phyloP scores from a whole-genome alignment of 2,113 vertebrate species.

The Poeciliopsis occidentalis region DNA sequence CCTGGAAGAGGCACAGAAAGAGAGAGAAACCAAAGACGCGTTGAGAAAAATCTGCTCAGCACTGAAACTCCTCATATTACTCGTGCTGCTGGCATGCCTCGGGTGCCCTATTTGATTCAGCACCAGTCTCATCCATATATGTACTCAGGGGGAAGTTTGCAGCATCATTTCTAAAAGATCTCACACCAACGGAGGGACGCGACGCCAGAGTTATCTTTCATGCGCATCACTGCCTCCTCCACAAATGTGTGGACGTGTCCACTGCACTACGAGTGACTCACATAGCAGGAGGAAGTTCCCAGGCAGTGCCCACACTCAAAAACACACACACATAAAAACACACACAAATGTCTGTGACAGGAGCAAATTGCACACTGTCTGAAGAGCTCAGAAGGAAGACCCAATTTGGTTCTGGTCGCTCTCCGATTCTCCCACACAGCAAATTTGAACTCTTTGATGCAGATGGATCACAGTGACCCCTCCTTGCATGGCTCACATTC shows the following conservation, averaged over 20 bases:
- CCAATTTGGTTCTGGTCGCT: slow-evolving; percentile 44
- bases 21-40: too few relatives aligned
- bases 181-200: slow-evolving; percentile 40
- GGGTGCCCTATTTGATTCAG: slow-evolving; percentile 19
- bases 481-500: slow-evolving; percentile 25
- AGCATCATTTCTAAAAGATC: slow-evolving; percentile 47
- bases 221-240: slow-evolving; percentile 65
- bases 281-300: slow-evolving; percentile 69
- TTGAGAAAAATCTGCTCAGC: slow-evolving; percentile 21
- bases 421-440: slow-evolving; percentile 18
- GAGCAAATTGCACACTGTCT: slow-evolving; percentile 33
- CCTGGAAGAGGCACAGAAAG: too few relatives aligned
- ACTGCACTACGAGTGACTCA: slow-evolving; percentile 67
- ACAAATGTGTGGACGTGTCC: slow-evolving; percentile 59
- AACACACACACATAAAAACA: too few relatives aligned
- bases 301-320: slow-evolving; percentile 56
- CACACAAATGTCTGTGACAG: slow-evolving; percentile 19
- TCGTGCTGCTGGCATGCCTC: background rate
- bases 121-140: slow-evolving; percentile 49
- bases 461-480: slow-evolving; percentile 10
- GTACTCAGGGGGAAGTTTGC: slow-evolving; percentile 52
- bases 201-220: slow-evolving; percentile 28
- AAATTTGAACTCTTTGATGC: slow-evolving; percentile 10
- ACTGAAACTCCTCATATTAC: slow-evolving; percentile 1
- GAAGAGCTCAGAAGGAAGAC: slow-evolving; percentile 45